A percentile compares a stretch with the other conserved stretches of the same genome.
phyloP scores from a whole-genome alignment of 2,888 invertebrate species.

The Eupithecia inturbata region DNA sequence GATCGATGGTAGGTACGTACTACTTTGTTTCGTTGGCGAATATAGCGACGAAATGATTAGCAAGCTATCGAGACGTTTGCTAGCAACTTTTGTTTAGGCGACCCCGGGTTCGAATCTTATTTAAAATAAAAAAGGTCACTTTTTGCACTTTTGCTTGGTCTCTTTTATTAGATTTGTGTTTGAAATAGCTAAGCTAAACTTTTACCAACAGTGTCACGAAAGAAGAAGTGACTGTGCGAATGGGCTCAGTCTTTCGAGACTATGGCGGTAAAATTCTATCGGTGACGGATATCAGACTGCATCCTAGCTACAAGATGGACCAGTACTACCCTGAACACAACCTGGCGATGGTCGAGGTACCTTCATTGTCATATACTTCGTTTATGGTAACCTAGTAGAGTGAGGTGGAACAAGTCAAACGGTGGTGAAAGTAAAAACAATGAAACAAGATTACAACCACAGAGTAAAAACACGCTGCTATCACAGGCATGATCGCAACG shows the following conservation, averaged over 20 bases:
- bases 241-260: conserved; percentile 77
- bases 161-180: background rate
- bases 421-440: too few relatives aligned
- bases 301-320: conserved; percentile 72
- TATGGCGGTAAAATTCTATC: conserved; percentile 71
- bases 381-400: too few relatives aligned
- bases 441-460: too few relatives aligned
- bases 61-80: background rate
- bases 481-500: too few relatives aligned
- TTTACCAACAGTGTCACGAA: conserved; percentile 61
- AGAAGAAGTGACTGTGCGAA: conserved; percentile 72
- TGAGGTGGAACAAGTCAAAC: too few relatives aligned
- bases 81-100: background rate
- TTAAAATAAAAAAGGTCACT: background rate
- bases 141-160: background rate
- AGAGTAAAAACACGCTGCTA: too few relatives aligned
- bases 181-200: background rate
- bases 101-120: background rate
- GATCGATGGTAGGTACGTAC: too few relatives aligned
- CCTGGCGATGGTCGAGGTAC: conserved; percentile 74
- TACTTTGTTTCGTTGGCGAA: background rate
- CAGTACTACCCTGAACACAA: conserved; percentile 80
- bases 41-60: background rate
- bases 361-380: too few relatives aligned
- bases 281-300: conserved; percentile 65